Base-by-base conservation (phyloP, 2,797 vertebrate genomes). In the Chelon auratus region DNA sequence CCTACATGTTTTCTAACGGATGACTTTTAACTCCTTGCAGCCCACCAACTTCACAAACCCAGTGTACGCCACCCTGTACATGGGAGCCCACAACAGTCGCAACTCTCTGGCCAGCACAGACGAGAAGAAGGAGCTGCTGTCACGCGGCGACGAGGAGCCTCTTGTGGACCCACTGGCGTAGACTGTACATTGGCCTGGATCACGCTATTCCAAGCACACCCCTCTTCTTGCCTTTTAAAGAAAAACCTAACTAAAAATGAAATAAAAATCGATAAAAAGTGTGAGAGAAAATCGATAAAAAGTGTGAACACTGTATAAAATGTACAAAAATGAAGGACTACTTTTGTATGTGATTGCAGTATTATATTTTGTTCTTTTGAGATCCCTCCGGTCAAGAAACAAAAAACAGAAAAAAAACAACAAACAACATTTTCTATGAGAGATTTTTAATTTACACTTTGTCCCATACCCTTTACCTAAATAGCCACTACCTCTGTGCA, bases 331-430 rank as follows among this genome's bases (percentile, higher is more conserved):
- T 97, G 96, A 98, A 98, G 97, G 97, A 98, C 95, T 97, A 97
- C 96, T 97, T 98, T 98, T 99, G 95, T 98, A 98, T 97, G 96
- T 98, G 96, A 98, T 95, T 94, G 96, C 97, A 99, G 97, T 99
- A 97, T 98, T 99, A 97, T 97, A 96, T 96, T 96, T 95, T 94
- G 95, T 96, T 95, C 95, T 95, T 94, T 92, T 92, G 89, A 91
- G 89, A 93, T 93, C 93, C 89, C 87, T 93, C 91, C 89, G 90
- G 87, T 93, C 84, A 91, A 90, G 89, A 90, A 90, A 91, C 2
- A 26, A 26, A 26, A 26, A 26, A 26, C 24, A 26, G 24, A 26
- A 26, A 26, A 26, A 22, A 26, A 26, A 26, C 24, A 26, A 90
- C 84, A 52, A 90, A 82, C 87, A 83, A 89, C 88, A 89, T 92